These are phyloP conservation scores for Cirrhinus mrigala DNA, from an alignment of 2,797 vertebrate species.

Conservation along the genomic window DNA sequence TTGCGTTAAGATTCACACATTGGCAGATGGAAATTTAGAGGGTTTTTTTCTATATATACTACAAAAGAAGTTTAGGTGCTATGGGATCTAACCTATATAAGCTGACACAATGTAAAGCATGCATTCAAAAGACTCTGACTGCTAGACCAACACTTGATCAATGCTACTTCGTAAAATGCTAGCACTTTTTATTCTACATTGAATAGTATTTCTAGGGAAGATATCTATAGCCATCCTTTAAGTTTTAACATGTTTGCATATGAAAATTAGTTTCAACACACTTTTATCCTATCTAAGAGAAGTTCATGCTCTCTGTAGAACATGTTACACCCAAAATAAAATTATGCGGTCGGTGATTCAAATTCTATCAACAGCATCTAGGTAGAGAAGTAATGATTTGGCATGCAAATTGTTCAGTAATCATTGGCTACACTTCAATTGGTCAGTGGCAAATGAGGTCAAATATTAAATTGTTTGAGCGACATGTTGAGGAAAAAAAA, in stretches of 20 bases:
- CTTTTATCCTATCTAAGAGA: background rate
- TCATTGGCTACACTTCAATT: background rate
- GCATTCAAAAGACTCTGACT: slow-evolving; percentile 37
- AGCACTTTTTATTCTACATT: slow-evolving; percentile 1
- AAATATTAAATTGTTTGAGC: background rate
- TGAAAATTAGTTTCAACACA: background rate
- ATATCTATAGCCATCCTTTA: background rate
- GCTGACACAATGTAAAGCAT: background rate
- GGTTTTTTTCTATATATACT: background rate
- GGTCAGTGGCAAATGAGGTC: background rate
- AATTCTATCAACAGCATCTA: background rate
- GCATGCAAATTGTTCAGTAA: slow-evolving; percentile 8
- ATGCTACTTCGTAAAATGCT: background rate
- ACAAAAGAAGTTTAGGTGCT: slow-evolving; percentile 20
- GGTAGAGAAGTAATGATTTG: slow-evolving; percentile 9
- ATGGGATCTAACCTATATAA: slow-evolving; percentile 42
- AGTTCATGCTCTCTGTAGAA: slow-evolving; percentile 15
- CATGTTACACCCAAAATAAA: slow-evolving; percentile 25
- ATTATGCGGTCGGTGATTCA: slow-evolving; percentile 5
- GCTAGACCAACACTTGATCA: slow-evolving; percentile 5
- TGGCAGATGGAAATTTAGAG: background rate
- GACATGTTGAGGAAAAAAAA: background rate
- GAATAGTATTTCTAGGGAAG: slow-evolving; percentile 1
- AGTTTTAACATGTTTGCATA: slow-evolving; percentile 5
- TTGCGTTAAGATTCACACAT: slow-evolving; percentile 40